These are phyloP conservation scores for Cacoxenus indagator DNA, from an alignment of 2,888 invertebrate genomes.

Conservation along the genomic window DNA sequence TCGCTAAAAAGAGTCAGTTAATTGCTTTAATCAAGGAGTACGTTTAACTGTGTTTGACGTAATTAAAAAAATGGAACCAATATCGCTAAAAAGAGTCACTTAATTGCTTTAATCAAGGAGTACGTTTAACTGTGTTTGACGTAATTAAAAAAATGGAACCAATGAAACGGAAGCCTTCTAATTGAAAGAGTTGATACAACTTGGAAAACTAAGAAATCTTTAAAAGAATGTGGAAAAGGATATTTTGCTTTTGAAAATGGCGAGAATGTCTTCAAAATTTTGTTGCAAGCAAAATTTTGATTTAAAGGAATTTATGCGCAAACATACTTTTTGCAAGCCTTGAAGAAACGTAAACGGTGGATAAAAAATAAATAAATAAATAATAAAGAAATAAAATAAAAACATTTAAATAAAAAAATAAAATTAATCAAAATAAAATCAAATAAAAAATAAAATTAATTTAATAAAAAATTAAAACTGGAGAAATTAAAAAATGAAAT, in stretches of 20 bases:
- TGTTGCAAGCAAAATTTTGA: background rate
- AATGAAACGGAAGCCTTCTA: too few relatives aligned
- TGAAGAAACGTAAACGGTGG: background rate
- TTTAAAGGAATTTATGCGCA: background rate
- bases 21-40: conserved; percentile 61
- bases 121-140: conserved; percentile 23
- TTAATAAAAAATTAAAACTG: too few relatives aligned
- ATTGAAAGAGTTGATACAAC: too few relatives aligned
- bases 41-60: background rate
- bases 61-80: background rate
- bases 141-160: background rate
- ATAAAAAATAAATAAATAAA: background rate
- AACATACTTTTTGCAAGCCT: background rate
- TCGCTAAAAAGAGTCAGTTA: conserved; percentile 68
- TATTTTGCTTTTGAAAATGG: too few relatives aligned
- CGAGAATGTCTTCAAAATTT: background rate
- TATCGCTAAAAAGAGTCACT: too few relatives aligned
- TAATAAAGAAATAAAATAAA: background rate
- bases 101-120: conserved; percentile 62
- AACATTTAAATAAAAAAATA: conserved; percentile 11
- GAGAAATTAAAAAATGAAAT: background rate
- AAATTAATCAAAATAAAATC: conserved; percentile 18
- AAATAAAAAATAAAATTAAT: too few relatives aligned
- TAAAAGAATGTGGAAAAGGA: background rate
- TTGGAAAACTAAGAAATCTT: background rate